A percentile compares a stretch with the other conserved stretches of the same genome.
Conservation (phyloP, 2,888 invertebrate species). For the Lithophane semibrunnea region DNA sequence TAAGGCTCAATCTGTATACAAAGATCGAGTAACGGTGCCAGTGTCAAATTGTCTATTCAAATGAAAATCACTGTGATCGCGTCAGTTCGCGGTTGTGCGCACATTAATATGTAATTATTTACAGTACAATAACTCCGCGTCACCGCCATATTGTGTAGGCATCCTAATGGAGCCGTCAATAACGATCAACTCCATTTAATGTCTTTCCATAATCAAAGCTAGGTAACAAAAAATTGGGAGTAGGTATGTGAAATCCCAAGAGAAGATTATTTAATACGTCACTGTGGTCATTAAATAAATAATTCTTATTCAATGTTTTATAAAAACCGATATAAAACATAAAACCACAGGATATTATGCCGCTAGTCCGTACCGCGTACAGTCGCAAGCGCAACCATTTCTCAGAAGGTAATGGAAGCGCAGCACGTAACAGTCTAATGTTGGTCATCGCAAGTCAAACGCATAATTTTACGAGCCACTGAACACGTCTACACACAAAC, state of each 20-base stretch:
- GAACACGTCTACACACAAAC: constrained; percentile 71
- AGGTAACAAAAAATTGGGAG: constrained; percentile 54
- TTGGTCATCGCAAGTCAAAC: constrained; percentile 72
- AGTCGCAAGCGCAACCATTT: constrained; percentile 65
- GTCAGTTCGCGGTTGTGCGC: constrained; percentile 76
- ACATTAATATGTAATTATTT: constrained; percentile 77
- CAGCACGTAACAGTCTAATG: constrained; percentile 71
- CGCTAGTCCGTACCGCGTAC: constrained; percentile 53
- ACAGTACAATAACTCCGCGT: constrained; percentile 78
- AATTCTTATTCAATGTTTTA: background rate
- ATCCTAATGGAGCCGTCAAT: constrained; percentile 72
- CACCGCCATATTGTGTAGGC: constrained; percentile 69
- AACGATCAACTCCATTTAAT: constrained; percentile 65
- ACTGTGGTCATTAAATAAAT: constrained; percentile 19
- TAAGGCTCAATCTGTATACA: constrained; percentile 43
- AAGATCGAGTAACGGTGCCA: constrained; percentile 80
- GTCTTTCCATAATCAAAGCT: constrained; percentile 54
- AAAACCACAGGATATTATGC: constrained; percentile 72
- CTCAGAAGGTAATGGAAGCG: constrained; percentile 72
- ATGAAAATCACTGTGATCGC: constrained; percentile 76
- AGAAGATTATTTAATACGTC: constrained; percentile 36
- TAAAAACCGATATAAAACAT: constrained; percentile 31
- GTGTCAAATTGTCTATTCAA: constrained; percentile 78
- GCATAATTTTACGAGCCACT: constrained; percentile 79
- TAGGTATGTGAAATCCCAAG: constrained; percentile 37